phyloP scores from a whole-genome alignment of 2,113 vertebrate genomes.

The Apteryx mantelli region DNA sequence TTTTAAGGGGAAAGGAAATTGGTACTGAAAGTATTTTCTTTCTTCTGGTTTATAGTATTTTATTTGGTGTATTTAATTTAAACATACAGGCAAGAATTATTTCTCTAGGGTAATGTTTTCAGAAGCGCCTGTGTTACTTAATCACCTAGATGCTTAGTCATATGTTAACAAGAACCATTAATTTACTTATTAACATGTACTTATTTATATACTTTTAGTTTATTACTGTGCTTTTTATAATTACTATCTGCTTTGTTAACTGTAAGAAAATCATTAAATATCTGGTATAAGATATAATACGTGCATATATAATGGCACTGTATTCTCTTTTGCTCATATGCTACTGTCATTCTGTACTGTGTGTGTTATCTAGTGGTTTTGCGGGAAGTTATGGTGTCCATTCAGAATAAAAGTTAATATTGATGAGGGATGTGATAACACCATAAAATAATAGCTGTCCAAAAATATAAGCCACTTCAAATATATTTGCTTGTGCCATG shows the following conservation, averaged over 20 bases:
- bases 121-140: background rate
- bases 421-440: background rate
- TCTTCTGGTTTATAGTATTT: background rate
- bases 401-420: conserved; percentile 26
- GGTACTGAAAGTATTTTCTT: background rate
- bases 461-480: background rate
- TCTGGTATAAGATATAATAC: background rate
- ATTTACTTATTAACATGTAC: conserved; percentile 13
- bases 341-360: background rate
- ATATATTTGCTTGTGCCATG: background rate
- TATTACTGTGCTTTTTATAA: too few relatives aligned
- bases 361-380: accelerated
- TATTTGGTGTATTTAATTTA: background rate
- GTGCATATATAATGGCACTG: background rate
- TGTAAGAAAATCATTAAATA: background rate
- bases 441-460: background rate
- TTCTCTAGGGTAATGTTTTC: background rate
- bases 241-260: background rate
- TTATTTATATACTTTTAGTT: background rate
- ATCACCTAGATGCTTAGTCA: background rate
- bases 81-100: background rate
- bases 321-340: background rate
- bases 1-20: background rate
- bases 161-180: background rate
- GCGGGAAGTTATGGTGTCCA: background rate